Evolutionary conservation across 2,888 invertebrate species (phyloP).

Genomic region (Netelia melanura): DNA sequence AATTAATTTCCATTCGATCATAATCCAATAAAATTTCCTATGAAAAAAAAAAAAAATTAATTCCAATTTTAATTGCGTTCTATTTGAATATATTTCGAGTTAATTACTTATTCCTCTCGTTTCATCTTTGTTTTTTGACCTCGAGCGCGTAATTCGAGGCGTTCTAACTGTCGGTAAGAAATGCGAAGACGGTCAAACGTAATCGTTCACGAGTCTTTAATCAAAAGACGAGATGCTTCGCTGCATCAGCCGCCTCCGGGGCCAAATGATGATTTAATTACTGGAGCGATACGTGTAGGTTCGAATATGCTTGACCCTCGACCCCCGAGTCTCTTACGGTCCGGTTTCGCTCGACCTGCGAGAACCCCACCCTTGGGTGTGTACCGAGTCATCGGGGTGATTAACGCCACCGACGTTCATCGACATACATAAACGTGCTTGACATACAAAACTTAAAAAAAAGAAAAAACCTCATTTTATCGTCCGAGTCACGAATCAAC

Average conservation of each 20-base stretch:
- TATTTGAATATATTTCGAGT: too few species aligned
- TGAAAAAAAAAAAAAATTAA: too few species aligned
- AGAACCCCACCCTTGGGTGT: not conserved
- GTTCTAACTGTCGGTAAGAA: not conserved
- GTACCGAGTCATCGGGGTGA: not conserved
- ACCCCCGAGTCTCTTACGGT: not conserved
- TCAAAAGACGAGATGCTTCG: not conserved
- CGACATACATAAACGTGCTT: too few species aligned
- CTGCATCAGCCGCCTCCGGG: not conserved
- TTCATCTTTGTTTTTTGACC: too few species aligned
- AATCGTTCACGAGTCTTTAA: not conserved
- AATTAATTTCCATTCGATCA: too few species aligned
- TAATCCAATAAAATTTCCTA: too few species aligned
- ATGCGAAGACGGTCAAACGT: not conserved
- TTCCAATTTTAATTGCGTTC: too few species aligned
- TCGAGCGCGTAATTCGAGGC: not conserved
- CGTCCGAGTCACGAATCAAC: not conserved
- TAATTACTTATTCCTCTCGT: too few species aligned
- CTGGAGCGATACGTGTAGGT: conserved; percentile 77
- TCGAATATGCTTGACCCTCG: conserved; percentile 72
- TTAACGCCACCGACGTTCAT: too few species aligned
- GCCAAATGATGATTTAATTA: conserved; percentile 29
- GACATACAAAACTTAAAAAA: too few species aligned
- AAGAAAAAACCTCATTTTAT: not conserved
- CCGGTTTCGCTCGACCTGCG: not conserved